Conservation (phyloP, 2,888 invertebrate genomes). For the Microplitis manilae region DNA sequence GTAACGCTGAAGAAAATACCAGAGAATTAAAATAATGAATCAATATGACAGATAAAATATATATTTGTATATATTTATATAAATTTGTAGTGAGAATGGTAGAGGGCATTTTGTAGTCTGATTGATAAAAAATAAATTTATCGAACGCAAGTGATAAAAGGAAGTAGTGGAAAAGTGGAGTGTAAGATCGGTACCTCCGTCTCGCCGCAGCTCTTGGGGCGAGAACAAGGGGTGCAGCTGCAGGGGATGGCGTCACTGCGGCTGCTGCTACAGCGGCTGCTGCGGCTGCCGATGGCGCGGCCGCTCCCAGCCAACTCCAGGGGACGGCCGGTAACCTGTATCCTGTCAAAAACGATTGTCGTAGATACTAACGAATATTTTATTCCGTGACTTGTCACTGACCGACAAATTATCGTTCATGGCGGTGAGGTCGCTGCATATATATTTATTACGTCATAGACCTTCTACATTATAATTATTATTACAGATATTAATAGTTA, state of each 20-base stretch:
- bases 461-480: neutral
- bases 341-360: conserved; percentile 73
- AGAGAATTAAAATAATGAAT: conserved; percentile 14
- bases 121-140: neutral
- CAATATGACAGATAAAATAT: no score
- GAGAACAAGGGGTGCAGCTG: conserved; percentile 79
- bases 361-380: conserved; percentile 31
- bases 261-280: conserved; percentile 77
- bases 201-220: conserved; percentile 81
- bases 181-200: conserved; percentile 77
- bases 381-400: conserved; percentile 18
- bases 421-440: conserved; percentile 41
- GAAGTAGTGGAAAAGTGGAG: conserved; percentile 42
- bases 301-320: conserved; percentile 82
- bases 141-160: conserved; percentile 35
- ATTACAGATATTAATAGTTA: no score
- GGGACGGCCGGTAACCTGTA: conserved; percentile 84
- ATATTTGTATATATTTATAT: neutral
- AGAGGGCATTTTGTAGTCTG: conserved; percentile 2
- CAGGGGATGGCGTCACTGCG: conserved; percentile 76
- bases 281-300: conserved; percentile 74
- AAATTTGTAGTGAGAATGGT: neutral
- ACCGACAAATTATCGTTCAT: conserved; percentile 42
- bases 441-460: neutral
- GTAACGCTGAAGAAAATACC: neutral